Conservation (phyloP, 2,113 vertebrate genomes). For the Spermophilus dauricus region DNA sequence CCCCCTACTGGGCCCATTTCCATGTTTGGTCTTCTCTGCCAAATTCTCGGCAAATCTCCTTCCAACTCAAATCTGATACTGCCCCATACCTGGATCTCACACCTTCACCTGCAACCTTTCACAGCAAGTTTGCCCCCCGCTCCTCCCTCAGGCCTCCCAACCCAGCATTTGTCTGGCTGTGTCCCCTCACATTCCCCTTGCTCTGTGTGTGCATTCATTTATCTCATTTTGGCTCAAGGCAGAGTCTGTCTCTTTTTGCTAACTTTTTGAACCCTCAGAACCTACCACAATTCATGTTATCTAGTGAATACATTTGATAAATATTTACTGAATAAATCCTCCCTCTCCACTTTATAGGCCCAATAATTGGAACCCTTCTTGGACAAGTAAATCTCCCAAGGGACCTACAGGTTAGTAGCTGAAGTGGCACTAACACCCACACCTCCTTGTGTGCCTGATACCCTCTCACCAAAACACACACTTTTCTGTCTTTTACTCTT, state of each 20-base stretch:
- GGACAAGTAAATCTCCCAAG: background rate
- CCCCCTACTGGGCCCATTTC: background rate
- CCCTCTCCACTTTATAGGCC: background rate
- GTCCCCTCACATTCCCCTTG: background rate
- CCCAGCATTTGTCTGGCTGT: background rate
- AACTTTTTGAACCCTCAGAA: background rate
- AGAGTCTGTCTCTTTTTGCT: background rate
- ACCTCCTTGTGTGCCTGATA: fast-evolving
- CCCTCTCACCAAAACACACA: background rate
- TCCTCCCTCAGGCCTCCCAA: background rate
- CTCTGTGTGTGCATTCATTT: background rate
- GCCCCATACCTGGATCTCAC: background rate
- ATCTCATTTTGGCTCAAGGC: background rate
- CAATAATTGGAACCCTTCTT: background rate
- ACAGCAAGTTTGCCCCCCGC: fast-evolving
- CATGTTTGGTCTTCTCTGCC: background rate
- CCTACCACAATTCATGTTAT: background rate
- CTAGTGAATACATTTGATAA: background rate
- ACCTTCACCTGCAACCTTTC: background rate
- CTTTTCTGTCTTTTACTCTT: background rate
- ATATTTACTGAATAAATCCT: background rate
- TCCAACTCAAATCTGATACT: fast-evolving
- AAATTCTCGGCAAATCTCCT: background rate
- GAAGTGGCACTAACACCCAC: background rate
- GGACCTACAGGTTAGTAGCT: background rate